Base-by-base conservation (phyloP, 1,140 invertebrate species). In the Cherax destructor region DNA sequence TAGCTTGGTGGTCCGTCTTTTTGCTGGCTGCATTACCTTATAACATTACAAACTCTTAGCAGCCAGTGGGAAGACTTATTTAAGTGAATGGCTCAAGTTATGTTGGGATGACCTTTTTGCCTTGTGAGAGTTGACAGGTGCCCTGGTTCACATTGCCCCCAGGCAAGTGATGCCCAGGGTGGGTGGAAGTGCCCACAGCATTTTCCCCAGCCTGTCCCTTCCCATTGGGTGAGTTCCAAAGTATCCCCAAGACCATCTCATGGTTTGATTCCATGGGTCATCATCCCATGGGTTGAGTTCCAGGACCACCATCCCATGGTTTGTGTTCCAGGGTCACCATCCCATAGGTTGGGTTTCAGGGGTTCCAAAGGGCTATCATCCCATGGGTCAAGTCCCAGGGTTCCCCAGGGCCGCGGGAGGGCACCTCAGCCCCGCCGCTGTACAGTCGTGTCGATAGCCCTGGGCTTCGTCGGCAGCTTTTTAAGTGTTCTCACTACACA, bases 401-500 rank as follows among this genome's bases (percentile, higher is more conserved):
- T 47, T 47, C 59, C 56, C 69, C 79, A 30, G 18, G 56, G 21
- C 84, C 78, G 16, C 50, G 72, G 61, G 30, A 30, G 56, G 78
- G 83, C 79, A 74, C 84, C 90, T 72, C 77, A 87, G 78, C 85
- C 84, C 90, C 85, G 85, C 79, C 56, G 83, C 84, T 86, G 90
- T 91, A 86, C 90, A 87, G 90, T 86, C 72, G 80, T 90, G 88
- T 90, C 83, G 83, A 90, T 72, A 72, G 80, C 88, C 79, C 74
- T 78, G 59, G 78, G 61, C 69, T 52, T 80, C 50, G 90, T 87
- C 84, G 90, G 69, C 90, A 91, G 90, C 88, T 90, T 83, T 85
- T 84, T 86, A 81, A 91, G 90, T 91, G 90, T 91, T 91, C 85
- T 83, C 90, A 91, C 78, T 86, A 91, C 90, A 91, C 90, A 91